Conservation (phyloP, 2,113 vertebrate species). For the Etia nguti region DNA sequence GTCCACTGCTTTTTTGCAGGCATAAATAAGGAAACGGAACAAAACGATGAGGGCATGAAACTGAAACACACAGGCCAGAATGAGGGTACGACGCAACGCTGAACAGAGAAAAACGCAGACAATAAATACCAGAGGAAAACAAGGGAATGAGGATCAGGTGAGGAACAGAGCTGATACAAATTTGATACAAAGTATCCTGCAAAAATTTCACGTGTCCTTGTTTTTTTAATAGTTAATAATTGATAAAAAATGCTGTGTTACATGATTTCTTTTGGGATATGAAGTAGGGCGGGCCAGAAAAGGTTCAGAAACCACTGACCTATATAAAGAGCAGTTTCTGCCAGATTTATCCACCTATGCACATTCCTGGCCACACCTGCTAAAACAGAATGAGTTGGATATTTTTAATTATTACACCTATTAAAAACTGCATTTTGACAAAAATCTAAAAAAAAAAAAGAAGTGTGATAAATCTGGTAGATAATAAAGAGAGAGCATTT, state of each 20-base stretch:
- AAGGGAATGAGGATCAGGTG: too few species aligned
- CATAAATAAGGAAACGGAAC: too few species aligned
- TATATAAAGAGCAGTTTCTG: not conserved
- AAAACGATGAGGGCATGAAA: too few species aligned
- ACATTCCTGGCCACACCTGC: not conserved
- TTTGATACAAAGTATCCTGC: too few species aligned
- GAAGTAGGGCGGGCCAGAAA: not conserved
- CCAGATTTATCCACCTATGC: fast-evolving
- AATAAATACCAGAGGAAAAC: too few species aligned
- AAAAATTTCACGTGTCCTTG: not conserved
- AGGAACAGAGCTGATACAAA: too few species aligned
- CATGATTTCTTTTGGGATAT: not conserved
- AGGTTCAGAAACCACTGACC: not conserved
- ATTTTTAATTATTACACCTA: not conserved
- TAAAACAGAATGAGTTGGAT: not conserved
- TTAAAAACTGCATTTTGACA: fast-evolving
- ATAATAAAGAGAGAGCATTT: not conserved
- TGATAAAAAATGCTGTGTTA: not conserved
- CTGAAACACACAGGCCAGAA: too few species aligned
- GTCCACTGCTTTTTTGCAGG: too few species aligned
- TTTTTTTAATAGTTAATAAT: not conserved
- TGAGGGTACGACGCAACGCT: too few species aligned
- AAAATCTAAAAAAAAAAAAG: fast-evolving
- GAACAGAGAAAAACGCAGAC: too few species aligned
- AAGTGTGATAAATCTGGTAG: fast-evolving